A percentile compares a stretch with the other conserved stretches of the same genome.
phyloP scores from a whole-genome alignment of 2,888 invertebrate genomes.

The Timema podura region DNA sequence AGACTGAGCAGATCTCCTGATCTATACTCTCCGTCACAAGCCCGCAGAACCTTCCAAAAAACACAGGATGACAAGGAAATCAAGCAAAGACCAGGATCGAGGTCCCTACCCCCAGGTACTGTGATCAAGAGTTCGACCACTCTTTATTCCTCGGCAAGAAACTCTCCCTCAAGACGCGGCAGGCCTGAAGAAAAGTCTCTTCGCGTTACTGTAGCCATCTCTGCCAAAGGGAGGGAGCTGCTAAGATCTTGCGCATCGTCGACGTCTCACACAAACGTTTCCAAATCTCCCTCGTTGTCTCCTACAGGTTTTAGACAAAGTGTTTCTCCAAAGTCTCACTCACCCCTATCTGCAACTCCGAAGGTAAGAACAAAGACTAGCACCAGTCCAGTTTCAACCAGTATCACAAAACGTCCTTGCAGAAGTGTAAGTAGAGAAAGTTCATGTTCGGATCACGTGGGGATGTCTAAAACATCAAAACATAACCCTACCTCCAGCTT shows the following conservation, averaged over 20 bases:
- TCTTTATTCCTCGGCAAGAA: slow-evolving; percentile 42
- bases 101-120: slow-evolving; percentile 40
- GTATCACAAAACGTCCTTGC: background rate
- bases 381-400: slow-evolving; percentile 26
- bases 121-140: slow-evolving; percentile 46
- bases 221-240: slow-evolving; percentile 42
- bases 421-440: slow-evolving; percentile 2
- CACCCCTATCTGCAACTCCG: slow-evolving; percentile 16
- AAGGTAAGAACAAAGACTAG: slow-evolving; percentile 47
- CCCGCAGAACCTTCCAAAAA: slow-evolving; percentile 42
- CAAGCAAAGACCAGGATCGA: slow-evolving; percentile 29
- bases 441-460: background rate
- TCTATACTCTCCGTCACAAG: slow-evolving; percentile 56
- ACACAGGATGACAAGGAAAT: slow-evolving; percentile 34
- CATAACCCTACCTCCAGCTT: too few relatives aligned
- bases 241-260: slow-evolving; percentile 29
- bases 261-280: slow-evolving; percentile 21
- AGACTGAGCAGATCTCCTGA: slow-evolving; percentile 51
- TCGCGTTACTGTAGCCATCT: slow-evolving; percentile 47
- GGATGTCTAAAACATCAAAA: too few relatives aligned
- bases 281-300: slow-evolving; percentile 23
- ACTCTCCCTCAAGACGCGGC: slow-evolving; percentile 25
- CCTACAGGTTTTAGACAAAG: slow-evolving; percentile 12
- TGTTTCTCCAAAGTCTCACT: slow-evolving; percentile 7
- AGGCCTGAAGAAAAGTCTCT: slow-evolving; percentile 43